Conservation (phyloP, 2,797 vertebrate species). For the Naso thynnoides region DNA sequence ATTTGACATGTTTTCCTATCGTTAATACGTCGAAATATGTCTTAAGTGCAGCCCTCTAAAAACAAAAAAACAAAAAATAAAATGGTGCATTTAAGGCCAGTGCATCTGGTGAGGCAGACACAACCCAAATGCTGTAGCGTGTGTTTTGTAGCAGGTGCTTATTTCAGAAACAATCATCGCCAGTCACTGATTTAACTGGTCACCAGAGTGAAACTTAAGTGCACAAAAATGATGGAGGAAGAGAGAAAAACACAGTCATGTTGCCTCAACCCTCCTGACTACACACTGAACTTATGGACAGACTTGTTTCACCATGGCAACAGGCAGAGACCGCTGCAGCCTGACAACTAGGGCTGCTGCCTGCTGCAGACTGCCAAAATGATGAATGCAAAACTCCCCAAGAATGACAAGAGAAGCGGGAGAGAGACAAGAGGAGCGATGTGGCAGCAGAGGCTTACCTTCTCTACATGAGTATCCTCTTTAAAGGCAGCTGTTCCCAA, state of each 20-base stretch:
- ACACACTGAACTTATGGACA: conserved; percentile 53
- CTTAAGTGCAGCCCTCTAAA: background rate
- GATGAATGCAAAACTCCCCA: conserved; percentile 44
- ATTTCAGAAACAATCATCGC: conserved; percentile 4
- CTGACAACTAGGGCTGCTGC: conserved; percentile 51
- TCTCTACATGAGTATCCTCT: conserved; percentile 52
- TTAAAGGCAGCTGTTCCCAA: conserved; percentile 49
- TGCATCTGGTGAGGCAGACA: conserved; percentile 4
- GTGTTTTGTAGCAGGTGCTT: conserved; percentile 23
- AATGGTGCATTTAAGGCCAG: background rate
- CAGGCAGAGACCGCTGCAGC: conserved; percentile 63
- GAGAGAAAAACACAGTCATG: conserved; percentile 15
- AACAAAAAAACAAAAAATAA: background rate
- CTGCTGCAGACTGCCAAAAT: conserved; percentile 47
- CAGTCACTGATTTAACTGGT: conserved; percentile 12
- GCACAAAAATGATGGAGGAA: conserved; percentile 1
- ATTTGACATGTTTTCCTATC: background rate
- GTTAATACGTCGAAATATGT: background rate
- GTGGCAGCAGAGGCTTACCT: conserved; percentile 71
- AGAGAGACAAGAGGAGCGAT: conserved; percentile 23
- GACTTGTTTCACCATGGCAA: conserved; percentile 71
- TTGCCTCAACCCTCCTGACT: conserved; percentile 40
- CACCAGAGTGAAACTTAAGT: conserved; percentile 17
- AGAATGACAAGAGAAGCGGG: conserved; percentile 32
- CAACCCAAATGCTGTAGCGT: conserved; percentile 13